phyloP scores from a whole-genome alignment of 2,888 invertebrate genomes.

The Steinernema hermaphroditum region DNA sequence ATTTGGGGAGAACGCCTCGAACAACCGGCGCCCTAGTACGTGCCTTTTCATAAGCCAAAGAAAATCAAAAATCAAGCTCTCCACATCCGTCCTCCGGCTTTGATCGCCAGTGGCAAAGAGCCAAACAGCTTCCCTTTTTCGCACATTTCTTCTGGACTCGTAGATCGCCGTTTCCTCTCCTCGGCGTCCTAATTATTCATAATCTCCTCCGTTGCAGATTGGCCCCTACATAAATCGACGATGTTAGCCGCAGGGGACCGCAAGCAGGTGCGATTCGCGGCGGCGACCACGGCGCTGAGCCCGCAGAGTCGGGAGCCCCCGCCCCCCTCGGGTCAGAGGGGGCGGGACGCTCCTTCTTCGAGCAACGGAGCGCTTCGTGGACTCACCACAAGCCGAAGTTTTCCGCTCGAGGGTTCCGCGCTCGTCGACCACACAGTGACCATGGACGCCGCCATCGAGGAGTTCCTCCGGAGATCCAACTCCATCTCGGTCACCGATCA shows the following conservation, averaged over 20 bases:
- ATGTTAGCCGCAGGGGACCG: slow-evolving; percentile 26
- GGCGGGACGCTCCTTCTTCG: slow-evolving; percentile 11
- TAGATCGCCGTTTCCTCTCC: no score
- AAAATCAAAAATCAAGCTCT: no score
- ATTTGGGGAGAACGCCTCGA: no score
- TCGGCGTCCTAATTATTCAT: no score
- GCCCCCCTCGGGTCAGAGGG: background rate
- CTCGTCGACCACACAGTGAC: slow-evolving; percentile 24
- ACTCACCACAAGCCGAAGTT: slow-evolving; percentile 23
- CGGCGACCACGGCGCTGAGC: slow-evolving; percentile 11
- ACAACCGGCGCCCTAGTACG: no score
- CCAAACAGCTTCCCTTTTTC: no score
- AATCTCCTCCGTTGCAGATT: no score
- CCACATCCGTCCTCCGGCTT: no score
- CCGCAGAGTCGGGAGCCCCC: slow-evolving; percentile 6
- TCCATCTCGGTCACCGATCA: slow-evolving; percentile 50
- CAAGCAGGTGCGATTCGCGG: slow-evolving; percentile 28
- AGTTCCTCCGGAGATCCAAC: slow-evolving; percentile 52
- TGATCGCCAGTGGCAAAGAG: no score
- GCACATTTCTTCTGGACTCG: no score
- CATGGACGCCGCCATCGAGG: slow-evolving; percentile 42
- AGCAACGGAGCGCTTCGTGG: slow-evolving; percentile 19
- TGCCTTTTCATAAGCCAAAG: no score
- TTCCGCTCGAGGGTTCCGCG: slow-evolving; percentile 25
- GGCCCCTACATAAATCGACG: background rate